phyloP scores from a whole-genome alignment of 2,888 invertebrate genomes.

The Cheilosia pagana region DNA sequence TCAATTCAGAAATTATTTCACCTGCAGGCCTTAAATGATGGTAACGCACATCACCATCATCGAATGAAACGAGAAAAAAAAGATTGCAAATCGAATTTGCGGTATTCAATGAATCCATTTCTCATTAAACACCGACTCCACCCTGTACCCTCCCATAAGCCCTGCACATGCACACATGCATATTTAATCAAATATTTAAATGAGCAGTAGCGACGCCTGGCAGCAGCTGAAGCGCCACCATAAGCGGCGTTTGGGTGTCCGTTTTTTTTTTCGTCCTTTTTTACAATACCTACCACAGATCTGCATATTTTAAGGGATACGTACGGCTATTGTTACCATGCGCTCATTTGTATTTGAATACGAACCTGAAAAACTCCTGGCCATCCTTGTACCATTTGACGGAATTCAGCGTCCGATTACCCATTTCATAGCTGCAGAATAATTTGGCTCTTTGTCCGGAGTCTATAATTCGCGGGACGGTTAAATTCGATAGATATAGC shows the following conservation, averaged over 20 bases:
- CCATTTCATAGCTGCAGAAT: slow-evolving; percentile 83
- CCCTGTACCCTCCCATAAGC: not conserved
- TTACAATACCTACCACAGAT: slow-evolving; percentile 60
- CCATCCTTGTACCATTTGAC: slow-evolving; percentile 84
- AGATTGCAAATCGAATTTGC: slow-evolving; percentile 66
- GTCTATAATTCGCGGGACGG: slow-evolving; percentile 83
- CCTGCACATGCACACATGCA: slow-evolving; percentile 44
- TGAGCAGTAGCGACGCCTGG: slow-evolving; percentile 52
- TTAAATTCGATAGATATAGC: slow-evolving; percentile 82
- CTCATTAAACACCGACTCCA: slow-evolving; percentile 51
- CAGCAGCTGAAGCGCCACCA: slow-evolving; percentile 57
- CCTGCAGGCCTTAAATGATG: slow-evolving; percentile 55
- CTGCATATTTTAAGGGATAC: slow-evolving; percentile 66
- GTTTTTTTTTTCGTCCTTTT: slow-evolving; percentile 8
- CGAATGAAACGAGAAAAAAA: slow-evolving; percentile 26
- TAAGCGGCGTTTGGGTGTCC: not conserved
- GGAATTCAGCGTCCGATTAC: slow-evolving; percentile 83
- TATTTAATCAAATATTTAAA: slow-evolving; percentile 74
- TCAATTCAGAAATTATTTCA: slow-evolving; percentile 65
- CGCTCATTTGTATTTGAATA: slow-evolving; percentile 37
- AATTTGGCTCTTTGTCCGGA: slow-evolving; percentile 82
- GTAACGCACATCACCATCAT: slow-evolving; percentile 48
- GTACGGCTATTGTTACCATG: not conserved
- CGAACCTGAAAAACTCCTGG: slow-evolving; percentile 83
- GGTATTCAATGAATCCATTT: slow-evolving; percentile 73